A percentile compares a stretch with the other conserved stretches of the same genome.
Evolutionary conservation across 2,113 vertebrate species (phyloP).

Genomic region (Bos taurus): DNA sequence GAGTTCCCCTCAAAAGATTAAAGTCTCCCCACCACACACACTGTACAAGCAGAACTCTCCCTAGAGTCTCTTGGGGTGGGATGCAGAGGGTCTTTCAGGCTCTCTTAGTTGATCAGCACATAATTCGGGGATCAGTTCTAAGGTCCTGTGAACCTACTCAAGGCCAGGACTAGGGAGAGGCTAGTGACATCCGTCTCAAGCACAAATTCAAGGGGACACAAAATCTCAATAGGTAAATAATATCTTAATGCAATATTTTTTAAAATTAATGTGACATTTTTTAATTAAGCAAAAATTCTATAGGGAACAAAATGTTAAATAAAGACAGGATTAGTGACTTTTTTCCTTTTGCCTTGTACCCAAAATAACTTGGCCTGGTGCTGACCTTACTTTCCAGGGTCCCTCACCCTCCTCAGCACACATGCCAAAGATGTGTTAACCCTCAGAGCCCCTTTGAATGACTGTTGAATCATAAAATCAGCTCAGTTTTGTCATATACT

Average conservation of each 20-base stretch:
- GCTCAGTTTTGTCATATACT: background rate
- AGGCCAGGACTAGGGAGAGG: background rate
- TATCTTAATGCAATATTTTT: background rate
- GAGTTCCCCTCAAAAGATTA: background rate
- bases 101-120: background rate
- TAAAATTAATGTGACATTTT: background rate
- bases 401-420: background rate
- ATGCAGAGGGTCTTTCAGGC: background rate
- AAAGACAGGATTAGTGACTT: background rate
- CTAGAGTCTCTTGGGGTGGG: background rate
- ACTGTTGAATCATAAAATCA: background rate
- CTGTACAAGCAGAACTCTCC: background rate
- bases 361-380: background rate
- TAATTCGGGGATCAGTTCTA: background rate
- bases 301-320: background rate
- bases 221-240: background rate
- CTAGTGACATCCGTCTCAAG: background rate
- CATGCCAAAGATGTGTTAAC: background rate
- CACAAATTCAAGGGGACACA: background rate
- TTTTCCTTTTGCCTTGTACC: background rate
- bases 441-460: background rate
- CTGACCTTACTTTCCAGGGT: background rate
- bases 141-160: background rate
- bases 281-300: background rate
- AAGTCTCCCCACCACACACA: background rate